Conservation (phyloP, 2,888 invertebrate genomes). For the Heteromyza rotundicornis region DNA sequence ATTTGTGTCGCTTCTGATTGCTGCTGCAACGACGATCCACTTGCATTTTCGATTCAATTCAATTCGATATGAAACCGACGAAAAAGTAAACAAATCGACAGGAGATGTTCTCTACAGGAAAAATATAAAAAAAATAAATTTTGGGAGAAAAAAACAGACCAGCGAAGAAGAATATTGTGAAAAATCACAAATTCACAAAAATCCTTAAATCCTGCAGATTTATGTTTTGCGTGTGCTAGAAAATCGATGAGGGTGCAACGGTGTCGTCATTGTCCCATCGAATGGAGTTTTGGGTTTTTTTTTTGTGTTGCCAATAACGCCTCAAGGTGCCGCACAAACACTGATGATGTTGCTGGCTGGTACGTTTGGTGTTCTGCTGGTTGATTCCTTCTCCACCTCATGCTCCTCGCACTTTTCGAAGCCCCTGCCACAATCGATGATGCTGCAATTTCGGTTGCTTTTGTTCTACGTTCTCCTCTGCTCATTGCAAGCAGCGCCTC, state of each 20-base stretch:
- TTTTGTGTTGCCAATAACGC: slow-evolving; percentile 44
- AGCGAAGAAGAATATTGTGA: slow-evolving; percentile 17
- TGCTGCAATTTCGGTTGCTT: background rate
- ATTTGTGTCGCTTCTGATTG: slow-evolving; percentile 50
- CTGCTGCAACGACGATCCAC: slow-evolving; percentile 11
- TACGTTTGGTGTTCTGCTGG: too few relatives aligned
- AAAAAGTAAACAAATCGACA: slow-evolving; percentile 4
- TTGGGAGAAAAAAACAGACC: background rate
- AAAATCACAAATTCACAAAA: slow-evolving; percentile 51
- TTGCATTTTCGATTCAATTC: background rate
- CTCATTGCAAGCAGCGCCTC: background rate
- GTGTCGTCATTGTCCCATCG: background rate
- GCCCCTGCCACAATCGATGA: background rate
- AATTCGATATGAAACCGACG: too few relatives aligned
- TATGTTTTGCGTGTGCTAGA: slow-evolving; percentile 47
- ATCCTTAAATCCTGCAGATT: slow-evolving; percentile 51
- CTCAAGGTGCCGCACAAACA: slow-evolving; percentile 41
- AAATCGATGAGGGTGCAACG: background rate
- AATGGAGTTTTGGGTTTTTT: background rate
- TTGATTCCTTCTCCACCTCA: too few relatives aligned
- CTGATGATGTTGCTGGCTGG: background rate
- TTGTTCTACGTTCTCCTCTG: background rate
- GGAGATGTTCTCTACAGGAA: too few relatives aligned
- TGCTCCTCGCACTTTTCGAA: background rate
- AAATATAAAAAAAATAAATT: background rate